Percentiles rank a stretch among this genome's conserved stretches.
phyloP scores from a whole-genome alignment of 2,888 invertebrate genomes.

The Cheilosia scutellata region DNA sequence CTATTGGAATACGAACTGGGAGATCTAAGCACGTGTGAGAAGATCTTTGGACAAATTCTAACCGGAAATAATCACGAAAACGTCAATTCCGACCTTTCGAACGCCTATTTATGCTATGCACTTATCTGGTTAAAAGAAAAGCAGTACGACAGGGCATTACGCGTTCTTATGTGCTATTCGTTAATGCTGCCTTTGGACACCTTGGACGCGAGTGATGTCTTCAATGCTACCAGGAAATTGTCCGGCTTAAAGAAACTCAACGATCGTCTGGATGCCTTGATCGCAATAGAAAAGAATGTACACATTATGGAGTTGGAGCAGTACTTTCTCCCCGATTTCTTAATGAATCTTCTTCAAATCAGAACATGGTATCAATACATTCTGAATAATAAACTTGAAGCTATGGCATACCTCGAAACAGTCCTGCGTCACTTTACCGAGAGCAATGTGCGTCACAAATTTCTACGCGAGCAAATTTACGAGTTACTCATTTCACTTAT shows the following conservation, averaged over 20 bases:
- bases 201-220: slow-evolving; percentile 25
- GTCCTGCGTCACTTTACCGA: slow-evolving; percentile 77
- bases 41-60: slow-evolving; percentile 85
- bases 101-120: slow-evolving; percentile 79
- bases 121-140: slow-evolving; percentile 79
- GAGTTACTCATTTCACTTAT: slow-evolving; percentile 83
- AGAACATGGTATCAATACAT: slow-evolving; percentile 78
- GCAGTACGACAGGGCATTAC: slow-evolving; percentile 76
- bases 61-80: slow-evolving; percentile 70
- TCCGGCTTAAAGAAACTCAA: slow-evolving; percentile 76
- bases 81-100: slow-evolving; percentile 78
- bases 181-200: slow-evolving; percentile 62
- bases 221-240: slow-evolving; percentile 77
- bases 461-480: slow-evolving; percentile 84
- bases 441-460: slow-evolving; percentile 77
- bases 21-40: slow-evolving; percentile 84
- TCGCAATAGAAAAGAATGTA: slow-evolving; percentile 78
- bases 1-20: slow-evolving; percentile 86
- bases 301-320: slow-evolving; percentile 80
- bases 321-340: slow-evolving; percentile 80
- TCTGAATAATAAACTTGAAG: slow-evolving; percentile 77
- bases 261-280: slow-evolving; percentile 76
- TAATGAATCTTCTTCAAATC: slow-evolving; percentile 79
- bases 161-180: slow-evolving; percentile 78
- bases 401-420: slow-evolving; percentile 78